phyloP scores from a whole-genome alignment of 2,113 vertebrate genomes.

The Caloenas nicobarica region DNA sequence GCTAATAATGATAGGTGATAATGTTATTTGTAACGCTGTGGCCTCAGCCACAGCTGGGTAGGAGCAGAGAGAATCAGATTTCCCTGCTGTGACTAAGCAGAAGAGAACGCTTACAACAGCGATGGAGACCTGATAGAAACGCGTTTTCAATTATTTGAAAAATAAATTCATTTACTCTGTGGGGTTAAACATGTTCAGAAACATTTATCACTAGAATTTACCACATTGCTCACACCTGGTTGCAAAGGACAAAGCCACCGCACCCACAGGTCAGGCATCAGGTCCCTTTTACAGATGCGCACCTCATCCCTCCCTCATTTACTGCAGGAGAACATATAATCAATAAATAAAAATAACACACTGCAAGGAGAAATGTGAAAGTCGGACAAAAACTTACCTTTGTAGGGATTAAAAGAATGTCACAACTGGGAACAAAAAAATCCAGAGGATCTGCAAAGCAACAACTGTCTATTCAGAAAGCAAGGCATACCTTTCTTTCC shows the following conservation, averaged over 20 bases:
- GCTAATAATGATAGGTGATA: neutral
- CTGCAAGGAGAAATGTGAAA: neutral
- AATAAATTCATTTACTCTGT: neutral
- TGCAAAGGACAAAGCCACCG: neutral
- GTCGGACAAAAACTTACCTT: neutral
- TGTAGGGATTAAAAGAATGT: neutral
- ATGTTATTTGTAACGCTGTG: neutral
- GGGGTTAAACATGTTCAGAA: neutral
- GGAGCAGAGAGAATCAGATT: neutral
- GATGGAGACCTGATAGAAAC: neutral
- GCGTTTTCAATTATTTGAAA: neutral
- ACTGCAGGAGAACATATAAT: neutral
- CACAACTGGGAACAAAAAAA: neutral
- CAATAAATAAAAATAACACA: neutral
- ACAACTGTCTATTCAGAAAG: neutral
- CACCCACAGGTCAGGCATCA: neutral
- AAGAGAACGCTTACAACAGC: neutral
- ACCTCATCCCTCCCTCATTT: neutral
- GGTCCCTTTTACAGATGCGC: neutral
- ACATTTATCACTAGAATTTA: neutral
- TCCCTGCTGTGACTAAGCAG: neutral
- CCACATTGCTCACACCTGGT: rapidly evolving
- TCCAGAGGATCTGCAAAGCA: neutral
- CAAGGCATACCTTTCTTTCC: neutral
- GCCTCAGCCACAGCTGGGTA: neutral